Conservation (phyloP, 2,797 vertebrate genomes). For the Rachycentron canadum region DNA sequence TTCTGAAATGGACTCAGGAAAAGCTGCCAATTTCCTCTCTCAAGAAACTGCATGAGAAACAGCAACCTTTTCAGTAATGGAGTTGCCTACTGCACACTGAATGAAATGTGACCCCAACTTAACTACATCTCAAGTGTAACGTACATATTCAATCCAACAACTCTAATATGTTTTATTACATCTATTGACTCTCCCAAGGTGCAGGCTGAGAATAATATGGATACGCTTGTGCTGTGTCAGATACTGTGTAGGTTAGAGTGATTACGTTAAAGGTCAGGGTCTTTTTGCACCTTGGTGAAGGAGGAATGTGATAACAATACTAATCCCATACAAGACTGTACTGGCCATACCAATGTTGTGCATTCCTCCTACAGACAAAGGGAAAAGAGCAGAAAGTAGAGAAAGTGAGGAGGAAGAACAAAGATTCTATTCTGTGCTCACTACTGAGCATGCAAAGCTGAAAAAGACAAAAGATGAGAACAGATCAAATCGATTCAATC, state of each 20-base stretch:
- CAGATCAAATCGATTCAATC: constrained; percentile 45
- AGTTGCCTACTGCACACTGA: constrained; percentile 36
- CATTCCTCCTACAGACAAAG: constrained; percentile 43
- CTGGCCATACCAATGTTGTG: constrained; percentile 43
- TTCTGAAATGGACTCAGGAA: constrained; percentile 24
- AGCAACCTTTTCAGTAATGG: constrained; percentile 43
- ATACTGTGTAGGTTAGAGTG: constrained; percentile 65
- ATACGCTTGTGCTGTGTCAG: constrained; percentile 52
- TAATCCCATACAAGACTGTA: constrained; percentile 54
- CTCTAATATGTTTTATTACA: constrained; percentile 53
- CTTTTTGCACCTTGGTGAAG: constrained; percentile 59
- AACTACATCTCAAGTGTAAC: constrained; percentile 36
- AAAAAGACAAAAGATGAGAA: constrained; percentile 22
- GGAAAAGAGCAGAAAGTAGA: constrained; percentile 18
- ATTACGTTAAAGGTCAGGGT: constrained; percentile 75
- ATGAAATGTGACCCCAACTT: constrained; percentile 32
- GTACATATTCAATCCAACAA: constrained; percentile 55
- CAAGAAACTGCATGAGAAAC: constrained; percentile 32
- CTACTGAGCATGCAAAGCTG: constrained; percentile 12
- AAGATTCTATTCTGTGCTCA: constrained; percentile 28
- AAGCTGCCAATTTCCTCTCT: constrained; percentile 39
- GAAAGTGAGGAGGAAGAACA: constrained; percentile 41
- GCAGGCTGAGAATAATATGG: constrained; percentile 32
- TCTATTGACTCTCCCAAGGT: constrained; percentile 47
- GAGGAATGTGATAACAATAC: constrained; percentile 76